Conservation (phyloP, 2,888 invertebrate species). For the Perdita meconis region DNA sequence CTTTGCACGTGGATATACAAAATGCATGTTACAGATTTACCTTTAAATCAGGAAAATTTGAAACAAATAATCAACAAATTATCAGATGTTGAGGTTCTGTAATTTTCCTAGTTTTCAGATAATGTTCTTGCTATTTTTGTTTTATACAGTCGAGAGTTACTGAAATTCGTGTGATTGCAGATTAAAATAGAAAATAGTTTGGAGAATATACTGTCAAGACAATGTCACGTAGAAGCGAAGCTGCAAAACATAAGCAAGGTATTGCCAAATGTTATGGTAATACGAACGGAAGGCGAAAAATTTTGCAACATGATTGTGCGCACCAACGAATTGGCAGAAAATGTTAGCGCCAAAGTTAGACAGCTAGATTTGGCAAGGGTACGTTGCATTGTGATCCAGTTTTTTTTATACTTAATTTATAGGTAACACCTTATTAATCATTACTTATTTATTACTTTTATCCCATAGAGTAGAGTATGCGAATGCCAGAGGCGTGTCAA, state of each 20-base stretch:
- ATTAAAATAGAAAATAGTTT: slow-evolving; percentile 89
- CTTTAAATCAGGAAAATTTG: slow-evolving; percentile 76
- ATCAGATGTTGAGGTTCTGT: slow-evolving; percentile 77
- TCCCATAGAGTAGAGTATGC: slow-evolving; percentile 92
- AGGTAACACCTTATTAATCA: slow-evolving; percentile 7
- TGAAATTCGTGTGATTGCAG: slow-evolving; percentile 83
- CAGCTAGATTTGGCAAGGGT: slow-evolving; percentile 96
- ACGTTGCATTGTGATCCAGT: slow-evolving; percentile 76
- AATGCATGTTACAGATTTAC: slow-evolving; percentile 64
- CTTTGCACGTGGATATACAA: too few relatives aligned
- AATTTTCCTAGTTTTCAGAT: slow-evolving; percentile 1
- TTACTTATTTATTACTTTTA: slow-evolving; percentile 15
- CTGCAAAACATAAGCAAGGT: slow-evolving; percentile 92
- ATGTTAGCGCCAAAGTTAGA: slow-evolving; percentile 97
- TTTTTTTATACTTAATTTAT: background rate
- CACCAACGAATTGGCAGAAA: slow-evolving; percentile 95
- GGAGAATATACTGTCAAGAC: slow-evolving; percentile 89
- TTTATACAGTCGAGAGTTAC: background rate
- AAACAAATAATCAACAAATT: slow-evolving; percentile 74
- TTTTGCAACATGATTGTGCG: slow-evolving; percentile 93
- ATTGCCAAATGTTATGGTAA: slow-evolving; percentile 91
- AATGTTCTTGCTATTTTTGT: background rate
- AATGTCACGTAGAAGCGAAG: slow-evolving; percentile 91
- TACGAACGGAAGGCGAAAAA: slow-evolving; percentile 91
- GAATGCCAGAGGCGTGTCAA: slow-evolving; percentile 97